Percentiles rank a stretch among this genome's conserved stretches.
These are phyloP conservation scores for Entosphenus tridentatus DNA, from an alignment of 2,113 vertebrate genomes.

Conservation along the genomic window DNA sequence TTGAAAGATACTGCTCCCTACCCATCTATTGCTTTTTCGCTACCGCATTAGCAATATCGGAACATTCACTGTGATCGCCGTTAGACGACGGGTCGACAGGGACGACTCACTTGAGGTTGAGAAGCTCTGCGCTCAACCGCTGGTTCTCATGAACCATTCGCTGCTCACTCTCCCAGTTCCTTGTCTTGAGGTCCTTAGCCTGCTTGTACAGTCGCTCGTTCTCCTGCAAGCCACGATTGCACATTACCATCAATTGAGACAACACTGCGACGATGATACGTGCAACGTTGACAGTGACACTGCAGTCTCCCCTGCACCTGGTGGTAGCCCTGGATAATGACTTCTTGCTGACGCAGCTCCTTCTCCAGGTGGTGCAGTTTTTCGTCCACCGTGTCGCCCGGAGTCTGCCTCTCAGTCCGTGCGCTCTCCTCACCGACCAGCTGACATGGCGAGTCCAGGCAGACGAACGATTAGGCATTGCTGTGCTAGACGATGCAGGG, in stretches of 20 bases:
- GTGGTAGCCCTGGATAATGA: slow-evolving; percentile 66
- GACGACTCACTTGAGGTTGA: slow-evolving; percentile 30
- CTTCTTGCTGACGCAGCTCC: slow-evolving; percentile 59
- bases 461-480: no score
- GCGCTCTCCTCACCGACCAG: no score
- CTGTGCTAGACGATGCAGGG: no score
- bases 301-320: slow-evolving; percentile 24
- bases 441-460: no score
- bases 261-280: neutral
- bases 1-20: no score
- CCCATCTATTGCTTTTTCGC: no score
- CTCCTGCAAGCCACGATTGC: slow-evolving; percentile 26
- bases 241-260: neutral
- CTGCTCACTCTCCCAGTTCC: slow-evolving; percentile 49
- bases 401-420: no score
- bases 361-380: slow-evolving; percentile 42
- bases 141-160: slow-evolving; percentile 75
- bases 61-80: no score
- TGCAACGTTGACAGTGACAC: neutral
- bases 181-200: slow-evolving; percentile 45
- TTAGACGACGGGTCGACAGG: no score
- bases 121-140: slow-evolving; percentile 35
- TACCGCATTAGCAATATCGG: no score
- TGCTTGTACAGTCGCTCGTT: slow-evolving; percentile 60
- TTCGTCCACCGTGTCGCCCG: slow-evolving; percentile 18